phyloP scores from a whole-genome alignment of 2,888 invertebrate genomes.

The Sclerodermus sp. region DNA sequence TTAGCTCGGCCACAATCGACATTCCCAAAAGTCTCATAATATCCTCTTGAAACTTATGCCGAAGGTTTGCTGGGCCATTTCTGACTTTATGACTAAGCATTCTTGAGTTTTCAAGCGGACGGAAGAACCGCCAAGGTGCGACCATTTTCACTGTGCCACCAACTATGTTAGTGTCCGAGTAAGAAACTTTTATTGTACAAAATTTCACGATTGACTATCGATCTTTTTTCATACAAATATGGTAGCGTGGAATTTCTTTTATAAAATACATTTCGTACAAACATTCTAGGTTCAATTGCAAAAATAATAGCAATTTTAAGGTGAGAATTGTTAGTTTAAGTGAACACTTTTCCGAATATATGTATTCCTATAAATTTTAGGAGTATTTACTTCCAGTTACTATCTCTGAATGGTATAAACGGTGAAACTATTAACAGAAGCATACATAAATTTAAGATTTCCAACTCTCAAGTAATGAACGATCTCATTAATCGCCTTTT shows the following conservation, averaged over 20 bases:
- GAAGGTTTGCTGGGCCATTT: constrained; percentile 31
- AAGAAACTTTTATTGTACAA: constrained; percentile 29
- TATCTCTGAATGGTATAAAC: neutral
- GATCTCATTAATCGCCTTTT: constrained; percentile 14
- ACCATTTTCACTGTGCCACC: constrained; percentile 16
- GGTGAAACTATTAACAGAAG: constrained; percentile 13
- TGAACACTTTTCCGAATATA: constrained; percentile 11
- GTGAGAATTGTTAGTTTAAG: constrained; percentile 12
- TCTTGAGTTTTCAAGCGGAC: constrained; percentile 28
- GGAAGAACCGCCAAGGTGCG: constrained; percentile 14
- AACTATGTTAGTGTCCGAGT: constrained; percentile 25
- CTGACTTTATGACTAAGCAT: constrained; percentile 31
- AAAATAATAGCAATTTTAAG: neutral
- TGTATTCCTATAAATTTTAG: neutral
- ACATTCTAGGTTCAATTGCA: constrained; percentile 7
- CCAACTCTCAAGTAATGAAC: constrained; percentile 13
- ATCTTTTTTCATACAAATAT: neutral
- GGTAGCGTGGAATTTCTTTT: too few species aligned
- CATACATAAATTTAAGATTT: constrained; percentile 14
- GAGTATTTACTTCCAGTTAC: neutral
- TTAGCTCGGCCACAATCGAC: constrained; percentile 19
- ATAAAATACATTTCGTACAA: constrained; percentile 1
- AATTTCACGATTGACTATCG: constrained; percentile 25
- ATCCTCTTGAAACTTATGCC: constrained; percentile 1
- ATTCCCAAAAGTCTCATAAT: constrained; percentile 27